phyloP scores from a whole-genome alignment of 2,888 invertebrate genomes.

The Noctua pronuba region DNA sequence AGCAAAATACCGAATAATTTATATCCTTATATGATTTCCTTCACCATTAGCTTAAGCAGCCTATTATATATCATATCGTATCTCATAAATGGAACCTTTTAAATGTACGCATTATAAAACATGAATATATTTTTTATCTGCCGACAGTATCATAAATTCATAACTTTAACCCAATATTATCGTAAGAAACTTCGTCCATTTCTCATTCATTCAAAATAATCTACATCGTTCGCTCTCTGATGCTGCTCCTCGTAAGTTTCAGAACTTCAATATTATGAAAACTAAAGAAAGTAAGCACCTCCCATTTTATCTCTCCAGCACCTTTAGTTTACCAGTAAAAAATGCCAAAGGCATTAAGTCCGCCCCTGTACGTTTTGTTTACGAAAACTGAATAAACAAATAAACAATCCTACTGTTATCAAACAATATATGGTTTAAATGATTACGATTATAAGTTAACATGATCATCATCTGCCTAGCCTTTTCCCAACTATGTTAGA shows the following conservation, averaged over 20 bases:
- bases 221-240: not conserved
- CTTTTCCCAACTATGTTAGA: too few species aligned
- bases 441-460: not conserved
- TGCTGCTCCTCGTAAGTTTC: not conserved
- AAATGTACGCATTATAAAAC: not conserved
- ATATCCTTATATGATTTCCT: not conserved
- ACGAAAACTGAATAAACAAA: not conserved
- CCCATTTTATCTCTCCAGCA: not conserved
- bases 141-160: not conserved
- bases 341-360: not conserved
- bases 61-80: not conserved
- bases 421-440: not conserved
- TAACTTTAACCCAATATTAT: not conserved
- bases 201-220: conserved; percentile 5
- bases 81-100: not conserved
- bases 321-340: not conserved
- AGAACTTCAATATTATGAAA: not conserved
- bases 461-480: too few species aligned
- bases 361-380: not conserved
- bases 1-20: too few species aligned
- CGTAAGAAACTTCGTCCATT: not conserved
- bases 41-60: not conserved
- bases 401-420: not conserved
- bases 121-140: not conserved
- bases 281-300: not conserved